Base-by-base conservation (phyloP, 64 coral and sea anemone species). In the Orbicella faveolata region DNA sequence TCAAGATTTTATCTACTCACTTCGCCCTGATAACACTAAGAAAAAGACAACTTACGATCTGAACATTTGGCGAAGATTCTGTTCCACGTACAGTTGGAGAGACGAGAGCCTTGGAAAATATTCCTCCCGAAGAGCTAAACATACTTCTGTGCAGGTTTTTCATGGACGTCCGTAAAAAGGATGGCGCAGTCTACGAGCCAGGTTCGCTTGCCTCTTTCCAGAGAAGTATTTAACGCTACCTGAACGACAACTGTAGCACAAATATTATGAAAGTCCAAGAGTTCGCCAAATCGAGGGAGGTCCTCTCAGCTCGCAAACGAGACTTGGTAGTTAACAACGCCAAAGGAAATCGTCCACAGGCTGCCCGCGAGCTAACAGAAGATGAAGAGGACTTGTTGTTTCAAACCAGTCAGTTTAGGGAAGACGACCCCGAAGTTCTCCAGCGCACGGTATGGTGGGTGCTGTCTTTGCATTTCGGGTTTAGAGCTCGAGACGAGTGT, bases 201-300 rank as follows among this genome's bases (percentile, higher is more conserved):
- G 90, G 20, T 16, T 36, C 44, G 7, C 35, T 92, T 1, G 26
- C 23, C 12, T 70, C 75, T 2, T 81, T 88, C 11, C 66, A 70
- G 1, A 87, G 85, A 88, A 87, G 84, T 87, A 61, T 94, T 11
- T 88, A 90, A 2, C 83, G 63, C 33, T 80, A 79, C 48, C 75
- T 94, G 41, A 75, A 85, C 18, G 80, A 94, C 63, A 39, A 77
- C 23, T 79, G 53, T 7, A 33, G 23, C n/a, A 14, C 15, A 52
- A 92, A 92, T 48, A 77, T 92, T 44, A 14, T 92, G 2, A 83
- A 92, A 78, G 81, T 86, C 57, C 52, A 86, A 39, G 73, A 86
- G 14, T 92, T 92, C 16, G 14, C 35, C 0, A 64, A 76, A 7
- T 92, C 54, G 1, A 55, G 81, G 41, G 74, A 92, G 35, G 90